Evolutionary conservation across 2,797 vertebrate genomes (phyloP), one percentile per base, ranked within the genome.

Genomic region (Scolopax rusticola): DNA sequence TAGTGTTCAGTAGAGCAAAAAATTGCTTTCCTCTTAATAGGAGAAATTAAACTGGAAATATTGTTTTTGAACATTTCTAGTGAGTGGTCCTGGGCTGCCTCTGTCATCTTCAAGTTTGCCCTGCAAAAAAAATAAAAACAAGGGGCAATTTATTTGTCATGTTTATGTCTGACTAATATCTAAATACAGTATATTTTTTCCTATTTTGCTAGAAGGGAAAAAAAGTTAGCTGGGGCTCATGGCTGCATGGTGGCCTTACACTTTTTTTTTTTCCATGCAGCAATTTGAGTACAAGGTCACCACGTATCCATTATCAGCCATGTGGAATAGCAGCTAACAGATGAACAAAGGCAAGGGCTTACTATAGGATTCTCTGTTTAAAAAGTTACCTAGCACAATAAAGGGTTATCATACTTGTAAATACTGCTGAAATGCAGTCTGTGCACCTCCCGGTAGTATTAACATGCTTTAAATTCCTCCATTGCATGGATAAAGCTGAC

Each of bases 311-410:
- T 96, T 96, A 95, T 97, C 96, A 95, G 59, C 87, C 54, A 8
- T 79, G 80, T 90, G 80, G 91, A 96, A 85, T 92, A 89, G 87
- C 93, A 93, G 86, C 80, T 96, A 95, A 89, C 90, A 92, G 91
- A 83, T 80, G 91, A 96, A 96, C 92, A 97, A 96, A 97, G 88
- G 82, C 91, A 82, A 79, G 65, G 79, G 59, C 75, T 94, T 95
- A 74, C 80, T 84, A 30, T 84, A 65, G 80, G 87, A 92, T 85
- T 82, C 76, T 81, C 89, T 91, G 94, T 95, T 97, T 96, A 95
- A 97, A 96, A 96, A 91, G 96, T 97, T 97, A 94, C 95, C 88
- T 70, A 47, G 90, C 88, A 86, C 95, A 92, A 95, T 97, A 84
- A 95, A 91, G 91, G 85, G 83, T 97, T 97, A 96, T 96, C 94